Evolutionary conservation across 2,113 vertebrate species (phyloP).

Genomic region (Trachemys scripta): DNA sequence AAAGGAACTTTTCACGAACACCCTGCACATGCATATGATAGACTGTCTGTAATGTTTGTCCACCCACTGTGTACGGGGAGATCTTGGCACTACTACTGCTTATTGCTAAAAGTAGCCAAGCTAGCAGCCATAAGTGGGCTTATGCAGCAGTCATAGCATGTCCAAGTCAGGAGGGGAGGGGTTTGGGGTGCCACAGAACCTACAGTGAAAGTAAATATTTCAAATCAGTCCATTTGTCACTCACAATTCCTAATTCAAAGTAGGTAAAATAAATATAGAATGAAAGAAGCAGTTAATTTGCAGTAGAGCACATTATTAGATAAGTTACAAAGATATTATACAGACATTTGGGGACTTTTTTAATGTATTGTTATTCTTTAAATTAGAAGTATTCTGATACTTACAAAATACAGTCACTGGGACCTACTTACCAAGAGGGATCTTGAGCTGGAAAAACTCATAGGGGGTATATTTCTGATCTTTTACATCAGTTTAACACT

Average conservation of each 20-base stretch:
- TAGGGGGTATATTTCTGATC: background rate
- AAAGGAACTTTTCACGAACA: background rate
- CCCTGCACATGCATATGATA: background rate
- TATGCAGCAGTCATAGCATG: too few relatives aligned
- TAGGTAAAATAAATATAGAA: conserved; percentile 21
- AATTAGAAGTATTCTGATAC: accelerated
- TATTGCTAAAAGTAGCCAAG: too few relatives aligned
- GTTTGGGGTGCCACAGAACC: background rate
- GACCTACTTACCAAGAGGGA: accelerated
- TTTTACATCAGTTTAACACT: background rate
- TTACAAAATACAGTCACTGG: background rate
- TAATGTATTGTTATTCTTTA: background rate
- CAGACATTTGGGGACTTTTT: accelerated
- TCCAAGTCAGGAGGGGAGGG: too few relatives aligned
- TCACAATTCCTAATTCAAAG: background rate
- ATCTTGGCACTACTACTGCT: too few relatives aligned
- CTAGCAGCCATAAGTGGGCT: too few relatives aligned
- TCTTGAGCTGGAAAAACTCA: background rate
- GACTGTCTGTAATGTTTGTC: accelerated
- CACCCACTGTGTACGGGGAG: accelerated
- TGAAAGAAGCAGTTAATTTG: background rate
- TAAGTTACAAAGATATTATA: accelerated
- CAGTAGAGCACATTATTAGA: background rate
- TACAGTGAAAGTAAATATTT: background rate
- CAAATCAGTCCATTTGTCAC: background rate